Evolutionary conservation across 2,113 vertebrate genomes (phyloP), one percentile per base, ranked within the genome.

Genomic region (Lagopus muta): DNA sequence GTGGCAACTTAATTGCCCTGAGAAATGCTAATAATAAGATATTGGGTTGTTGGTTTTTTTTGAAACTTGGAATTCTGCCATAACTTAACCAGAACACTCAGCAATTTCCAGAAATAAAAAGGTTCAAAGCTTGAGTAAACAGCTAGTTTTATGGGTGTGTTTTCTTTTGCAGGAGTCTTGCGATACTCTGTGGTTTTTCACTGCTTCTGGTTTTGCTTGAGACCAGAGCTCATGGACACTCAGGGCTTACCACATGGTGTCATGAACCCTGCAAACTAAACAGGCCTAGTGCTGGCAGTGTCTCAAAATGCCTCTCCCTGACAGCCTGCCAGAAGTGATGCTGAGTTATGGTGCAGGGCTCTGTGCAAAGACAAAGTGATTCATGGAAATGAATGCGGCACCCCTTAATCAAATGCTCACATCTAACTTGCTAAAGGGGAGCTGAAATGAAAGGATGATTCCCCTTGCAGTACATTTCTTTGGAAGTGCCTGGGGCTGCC

Each of bases 151-250:
- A 74, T 40, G 66, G 25, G 10, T 60, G 28, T 19, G 7, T 5
- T 0, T 0, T 62, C 72, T 36, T 57, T 58, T 86, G 8, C 19
- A 67, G 22, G 40, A 89, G 52, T 80, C 82, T 92, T 86, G 60
- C 82, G 72, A 81, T 89, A 8, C 11, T 89, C 25, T 82, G 88
- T 94, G 85, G 75, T 94, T 96, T 95, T 80, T 42, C 38, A 8
- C 1, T 1, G 28, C 47, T 92, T 87, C 50, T 82, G 65, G 15
- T 40, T 74, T 96, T 91, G 38, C 72, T 77, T 66, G 57, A 76
- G 52, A 70, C 22, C 27, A 48, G 60, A 89, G 52, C 20, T 88
- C 16, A 43, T 27, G 82, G 28, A 85, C 42, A 57, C 2, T 88
- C 82, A 13, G 64, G 40, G 71, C 27, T 92, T 83, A 75, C 22